Evolutionary conservation across 2,113 vertebrate species (phyloP), one percentile per base, ranked within the genome.

Genomic region (Pelecanus crispus): DNA sequence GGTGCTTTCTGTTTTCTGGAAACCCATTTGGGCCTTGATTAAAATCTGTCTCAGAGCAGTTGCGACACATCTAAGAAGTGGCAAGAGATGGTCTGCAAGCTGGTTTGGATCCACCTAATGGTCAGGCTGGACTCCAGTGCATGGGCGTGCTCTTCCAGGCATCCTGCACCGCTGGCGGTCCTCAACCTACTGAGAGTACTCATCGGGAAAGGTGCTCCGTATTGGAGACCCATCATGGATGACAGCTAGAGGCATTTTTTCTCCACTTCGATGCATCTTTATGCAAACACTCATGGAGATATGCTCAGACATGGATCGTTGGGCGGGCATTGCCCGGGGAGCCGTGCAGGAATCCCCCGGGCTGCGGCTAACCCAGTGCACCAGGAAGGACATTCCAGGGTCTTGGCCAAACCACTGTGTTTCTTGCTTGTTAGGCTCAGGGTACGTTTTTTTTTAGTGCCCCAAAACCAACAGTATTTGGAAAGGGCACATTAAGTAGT

Each of bases 191-290:
- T 49, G 1, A 1, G 17, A 49, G n/a, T 10, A n/a, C 71, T 55
- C 53, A 2, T 3, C 0, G 0, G 58, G 29, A 67, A 34, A 0
- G 8, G 11, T 29, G 15, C 20, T 66, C 20, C 38, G 0, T 1
- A 0, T 10, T 26, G 32, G 38, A 55, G 5, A 40, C 55, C 36
- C 42, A 2, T 12, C 59, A 22, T 1, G 7, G 61, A 4, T 19
- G 45, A 20, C 13, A 55, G 25, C 5, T 3, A 6, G 18, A 62
- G 13, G 40, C 11, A 1, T 20, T 81, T 85, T 84, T 66, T 7
- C 63, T 66, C 14, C 34, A 13, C 10, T 32, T 6, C 11, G 5
- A 3, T 3, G 4, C 32, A 5, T 53, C 42, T 31, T 29, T 7
- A 8, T 4, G 14, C 4, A 6, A 26, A 28, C 61, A 26, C 34